Evolutionary conservation across 2,113 vertebrate genomes (phyloP).

Genomic region (Meriones unguiculatus): DNA sequence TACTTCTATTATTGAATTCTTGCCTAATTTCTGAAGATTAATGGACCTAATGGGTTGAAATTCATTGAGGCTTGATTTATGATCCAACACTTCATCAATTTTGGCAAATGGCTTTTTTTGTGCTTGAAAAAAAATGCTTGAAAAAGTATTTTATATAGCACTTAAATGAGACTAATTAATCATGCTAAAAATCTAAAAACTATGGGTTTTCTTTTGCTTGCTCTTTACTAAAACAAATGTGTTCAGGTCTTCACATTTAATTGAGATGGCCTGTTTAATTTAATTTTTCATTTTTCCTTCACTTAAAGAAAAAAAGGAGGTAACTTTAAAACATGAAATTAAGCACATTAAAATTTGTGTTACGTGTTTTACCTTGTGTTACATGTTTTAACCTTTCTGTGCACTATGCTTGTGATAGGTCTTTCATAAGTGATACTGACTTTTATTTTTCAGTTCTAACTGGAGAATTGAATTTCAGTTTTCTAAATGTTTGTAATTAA

Average conservation of each 20-base stretch:
- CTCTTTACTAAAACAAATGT: slow-evolving; percentile 33
- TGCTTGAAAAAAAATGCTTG: slow-evolving; percentile 40
- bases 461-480: slow-evolving; percentile 16
- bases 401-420: neutral
- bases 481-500: neutral
- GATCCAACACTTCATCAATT: slow-evolving; percentile 15
- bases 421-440: slow-evolving; percentile 10
- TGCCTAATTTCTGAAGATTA: slow-evolving; percentile 42
- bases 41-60: slow-evolving; percentile 37
- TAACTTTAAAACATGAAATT: neutral
- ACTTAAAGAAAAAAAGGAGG: neutral
- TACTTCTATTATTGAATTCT: slow-evolving; percentile 33
- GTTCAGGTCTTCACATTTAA: slow-evolving; percentile 48
- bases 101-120: slow-evolving; percentile 46
- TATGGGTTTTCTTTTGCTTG: neutral
- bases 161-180: slow-evolving; percentile 50
- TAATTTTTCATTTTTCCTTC: neutral
- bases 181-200: slow-evolving; percentile 54
- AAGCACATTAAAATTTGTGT: neutral
- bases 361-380: neutral
- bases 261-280: slow-evolving; percentile 26
- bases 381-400: neutral
- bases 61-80: slow-evolving; percentile 57
- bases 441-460: slow-evolving; percentile 32
- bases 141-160: slow-evolving; percentile 8